Evolutionary conservation across 1,140 invertebrate genomes (phyloP), one percentile per base, ranked within the genome.

Genomic region (Drosophila suzukii): DNA sequence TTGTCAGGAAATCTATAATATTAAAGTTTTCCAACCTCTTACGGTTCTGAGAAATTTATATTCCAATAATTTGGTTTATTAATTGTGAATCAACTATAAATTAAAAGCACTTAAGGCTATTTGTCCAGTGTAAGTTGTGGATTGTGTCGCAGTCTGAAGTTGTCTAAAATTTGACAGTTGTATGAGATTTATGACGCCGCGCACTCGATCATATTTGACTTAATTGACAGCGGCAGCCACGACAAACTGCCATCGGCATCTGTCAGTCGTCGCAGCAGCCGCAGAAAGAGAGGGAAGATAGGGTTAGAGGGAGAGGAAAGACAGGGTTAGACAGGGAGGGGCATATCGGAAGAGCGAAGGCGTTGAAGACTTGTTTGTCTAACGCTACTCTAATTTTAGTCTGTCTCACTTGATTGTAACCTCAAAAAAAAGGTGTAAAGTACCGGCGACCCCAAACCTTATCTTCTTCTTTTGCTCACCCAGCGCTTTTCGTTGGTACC

Each of bases 131-230:
- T 46, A 34, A 38, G 20, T 32, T 71, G 66, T 36, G 65, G 63
- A 70, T 53, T 56, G 61, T 75, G 53, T 66, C 61, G 71, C 53
- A 75, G 73, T 61, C 73, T 75, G 73, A 75, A 86, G 82, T 88
- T 88, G 83, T 88, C 83, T 76, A 88, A 88, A 68, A 88, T 88
- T 83, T 88, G 83, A 88, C 83, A 88, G 83, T 89, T 82, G 79
- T 89, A 79, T 83, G 83, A 88, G 83, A 88, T 88, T 88, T 88
- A 88, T 88, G 83, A 88, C 78, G 79, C 83, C 75, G 79, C 79
- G 72, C 83, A 83, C 83, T 88, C 83, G 83, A 88, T 88, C 83
- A 88, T 88, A 88, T 89, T 88, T 88, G 83, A 88, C 83, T 88
- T 88, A 88, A 88, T 88, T 88, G 83, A 88, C 83, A 88, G 83